Base-by-base conservation (phyloP, 2,113 vertebrate species). In the Channa argus region DNA sequence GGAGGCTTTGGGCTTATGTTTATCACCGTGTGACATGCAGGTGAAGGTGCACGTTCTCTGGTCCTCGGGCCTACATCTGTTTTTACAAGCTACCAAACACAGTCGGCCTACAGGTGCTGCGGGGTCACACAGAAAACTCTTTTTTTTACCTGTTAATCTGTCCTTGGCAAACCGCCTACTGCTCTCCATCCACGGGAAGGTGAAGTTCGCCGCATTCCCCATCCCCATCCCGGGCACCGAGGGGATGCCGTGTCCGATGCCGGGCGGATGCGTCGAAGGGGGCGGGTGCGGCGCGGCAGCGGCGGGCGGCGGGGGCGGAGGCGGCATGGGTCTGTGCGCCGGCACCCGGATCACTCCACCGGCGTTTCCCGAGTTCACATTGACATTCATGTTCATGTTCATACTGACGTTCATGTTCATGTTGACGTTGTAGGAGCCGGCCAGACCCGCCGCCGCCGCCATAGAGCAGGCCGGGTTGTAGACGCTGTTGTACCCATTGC, bases 141-240 rank as follows among this genome's bases (percentile, higher is more conserved):
- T 24, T 24, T 24, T 24, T 8, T 96, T 95, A 98, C 97, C 97
- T 91, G 97, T 96, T 51, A 98, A 82, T 89, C 96, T 95, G 85
- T 98, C 97, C 86, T 98, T 98, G 44, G 96, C 95, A 63, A 96
- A 95, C 78, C 96, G 93, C 69, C 96, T 93, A 79, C 95, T 95
- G 91, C 94, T 96, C 88, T 98, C 96, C 96, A 97, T 97, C 97
- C 97, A 98, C 4, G 97, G 96, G 74, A 98, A 98, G 77, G 96
- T 93, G 88, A 98, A 96, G 74, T 95, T 95, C 0, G 92, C 72
- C 46, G 92, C 88, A 37, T 81, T 93, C 5, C 94, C 95, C 78
- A 96, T 94, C 79, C 89, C 92, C 85, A 93, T 89, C n/a, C 94
- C 83, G 2, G 92, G 83, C 80, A 92, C 74, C 3, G 91, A 85